Percentiles rank a stretch among this genome's conserved stretches.
phyloP scores from a whole-genome alignment of 2,888 invertebrate genomes.

The Dynastes maya region DNA sequence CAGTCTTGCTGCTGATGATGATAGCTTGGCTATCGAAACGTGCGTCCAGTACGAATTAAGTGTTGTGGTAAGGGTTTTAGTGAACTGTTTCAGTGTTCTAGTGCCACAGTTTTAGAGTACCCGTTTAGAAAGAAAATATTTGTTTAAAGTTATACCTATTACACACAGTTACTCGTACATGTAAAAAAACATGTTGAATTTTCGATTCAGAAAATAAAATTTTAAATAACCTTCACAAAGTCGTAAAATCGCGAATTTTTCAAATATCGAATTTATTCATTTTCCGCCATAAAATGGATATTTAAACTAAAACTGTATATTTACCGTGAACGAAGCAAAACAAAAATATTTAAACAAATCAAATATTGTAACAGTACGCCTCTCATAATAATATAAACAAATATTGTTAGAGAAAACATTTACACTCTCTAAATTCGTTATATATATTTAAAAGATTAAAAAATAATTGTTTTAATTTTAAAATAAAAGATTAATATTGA shows the following conservation, averaged over 20 bases:
- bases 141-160: too few species aligned
- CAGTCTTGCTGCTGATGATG: too few species aligned
- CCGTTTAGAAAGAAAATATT: too few species aligned
- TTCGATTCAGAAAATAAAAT: too few species aligned
- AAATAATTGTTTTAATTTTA: constrained; percentile 52
- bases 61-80: too few species aligned
- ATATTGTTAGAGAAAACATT: constrained; percentile 51
- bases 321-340: constrained; percentile 41
- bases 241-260: background rate
- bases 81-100: too few species aligned
- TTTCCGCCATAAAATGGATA: background rate
- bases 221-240: too few species aligned
- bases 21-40: too few species aligned
- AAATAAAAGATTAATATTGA: constrained; percentile 52
- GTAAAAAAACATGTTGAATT: too few species aligned
- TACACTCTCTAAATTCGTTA: constrained; percentile 48
- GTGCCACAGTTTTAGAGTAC: too few species aligned
- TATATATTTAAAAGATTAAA: constrained; percentile 52
- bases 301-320: constrained; percentile 23
- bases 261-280: background rate
- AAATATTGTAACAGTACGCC: constrained; percentile 44
- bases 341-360: constrained; percentile 50
- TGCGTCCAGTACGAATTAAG: too few species aligned
- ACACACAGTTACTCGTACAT: too few species aligned
- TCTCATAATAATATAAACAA: constrained; percentile 51